phyloP scores from a whole-genome alignment of 2,888 invertebrate genomes.

The Dione juno region DNA sequence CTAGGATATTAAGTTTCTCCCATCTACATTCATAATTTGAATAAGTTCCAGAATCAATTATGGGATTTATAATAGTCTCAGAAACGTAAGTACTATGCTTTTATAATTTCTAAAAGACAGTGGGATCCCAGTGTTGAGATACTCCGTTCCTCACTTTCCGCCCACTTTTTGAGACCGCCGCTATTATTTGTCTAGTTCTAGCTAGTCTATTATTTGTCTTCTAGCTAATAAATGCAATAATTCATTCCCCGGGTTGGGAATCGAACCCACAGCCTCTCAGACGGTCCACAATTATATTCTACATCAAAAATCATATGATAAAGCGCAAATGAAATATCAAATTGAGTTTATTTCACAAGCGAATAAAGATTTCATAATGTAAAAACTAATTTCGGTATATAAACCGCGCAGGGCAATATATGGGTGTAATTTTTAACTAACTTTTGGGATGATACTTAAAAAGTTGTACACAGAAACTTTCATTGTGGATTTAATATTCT shows the following conservation, averaged over 20 bases:
- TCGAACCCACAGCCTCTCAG: not conserved
- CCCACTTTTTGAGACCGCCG: too few species aligned
- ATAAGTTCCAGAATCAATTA: too few species aligned
- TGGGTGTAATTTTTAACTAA: constrained; percentile 26
- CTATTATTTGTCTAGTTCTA: too few species aligned
- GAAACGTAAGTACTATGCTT: too few species aligned
- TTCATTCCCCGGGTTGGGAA: not conserved
- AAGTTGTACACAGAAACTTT: not conserved
- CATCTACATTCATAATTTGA: too few species aligned
- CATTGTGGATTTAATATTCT: not conserved
- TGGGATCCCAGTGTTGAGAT: too few species aligned
- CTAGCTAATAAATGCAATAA: too few species aligned
- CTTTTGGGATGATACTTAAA: constrained; percentile 8
- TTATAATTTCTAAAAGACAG: too few species aligned
- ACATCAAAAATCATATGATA: constrained; percentile 3
- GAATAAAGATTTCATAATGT: constrained; percentile 9
- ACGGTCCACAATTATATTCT: not conserved
- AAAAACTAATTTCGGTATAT: constrained; percentile 34
- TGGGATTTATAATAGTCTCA: too few species aligned
- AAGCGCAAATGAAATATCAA: constrained; percentile 4
- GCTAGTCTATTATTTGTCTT: too few species aligned
- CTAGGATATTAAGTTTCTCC: too few species aligned
- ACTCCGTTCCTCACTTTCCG: too few species aligned
- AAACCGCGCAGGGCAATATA: constrained; percentile 27
- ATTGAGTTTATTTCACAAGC: constrained; percentile 19